These are phyloP conservation scores for Bos taurus DNA, from an alignment of 2,113 vertebrate species.

Conservation along the genomic window ARS-UCD2.0 NC_037328.1:80012001-80012500, in stretches of 20 bases:
- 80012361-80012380: conserved; percentile 95
- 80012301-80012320: conserved; percentile 91
- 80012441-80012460: not conserved
- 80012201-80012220: conserved; percentile 74
- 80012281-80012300: conserved; percentile 92
- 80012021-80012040: not conserved
- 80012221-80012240: conserved; percentile 64
- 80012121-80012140: not conserved
- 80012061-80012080: not conserved
- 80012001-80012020: not conserved
- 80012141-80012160: not conserved
- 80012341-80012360: conserved; percentile 87
- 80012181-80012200: conserved; percentile 76
- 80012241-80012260: conserved; percentile 73
- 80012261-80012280: conserved; percentile 87
- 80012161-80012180: not conserved
- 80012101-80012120: not conserved
- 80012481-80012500: not conserved
- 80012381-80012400: conserved; percentile 96
- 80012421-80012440: conserved; percentile 87
- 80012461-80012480: not conserved
- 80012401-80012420: conserved; percentile 96
- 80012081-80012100: not conserved
- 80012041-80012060: not conserved
- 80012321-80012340: conserved; percentile 89